These are phyloP conservation scores for Eulemur coronatus DNA, from an alignment of 2,797 vertebrate species.

Conservation along the genomic window DNA sequence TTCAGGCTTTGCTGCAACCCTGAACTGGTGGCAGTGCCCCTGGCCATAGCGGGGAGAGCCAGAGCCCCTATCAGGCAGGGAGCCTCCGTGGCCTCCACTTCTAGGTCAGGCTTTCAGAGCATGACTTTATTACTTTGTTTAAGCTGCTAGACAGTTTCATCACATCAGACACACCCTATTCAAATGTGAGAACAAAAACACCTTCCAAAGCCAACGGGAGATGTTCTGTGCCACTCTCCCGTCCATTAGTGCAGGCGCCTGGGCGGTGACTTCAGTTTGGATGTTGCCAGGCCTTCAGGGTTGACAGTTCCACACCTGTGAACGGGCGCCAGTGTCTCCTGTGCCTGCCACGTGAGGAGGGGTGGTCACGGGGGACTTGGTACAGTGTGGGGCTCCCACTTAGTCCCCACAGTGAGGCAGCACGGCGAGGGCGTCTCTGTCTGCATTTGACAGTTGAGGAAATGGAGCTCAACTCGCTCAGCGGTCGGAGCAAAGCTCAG, in stretches of 20 bases:
- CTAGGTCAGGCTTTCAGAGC: not conserved
- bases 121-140: not conserved
- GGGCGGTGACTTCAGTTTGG: not conserved
- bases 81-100: not conserved
- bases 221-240: not conserved
- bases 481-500: not conserved
- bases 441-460: not conserved
- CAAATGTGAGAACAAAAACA: not conserved
- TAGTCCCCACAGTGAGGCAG: not conserved
- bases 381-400: not conserved
- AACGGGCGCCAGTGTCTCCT: not conserved
- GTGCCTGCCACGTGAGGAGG: not conserved
- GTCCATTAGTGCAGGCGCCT: accelerated
- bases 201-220: not conserved
- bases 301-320: accelerated
- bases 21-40: not conserved
- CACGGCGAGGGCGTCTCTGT: not conserved
- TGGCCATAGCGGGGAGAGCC: not conserved
- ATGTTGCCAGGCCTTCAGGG: not conserved
- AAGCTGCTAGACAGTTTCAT: not conserved
- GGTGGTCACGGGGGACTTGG: not conserved
- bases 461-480: not conserved
- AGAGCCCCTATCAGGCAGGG: not conserved
- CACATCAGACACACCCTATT: not conserved
- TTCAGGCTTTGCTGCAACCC: not conserved